A percentile compares a stretch with the other conserved stretches of the same genome.
Conservation (phyloP, 1,140 invertebrate genomes). For the Luehdorfia chinensis region DNA sequence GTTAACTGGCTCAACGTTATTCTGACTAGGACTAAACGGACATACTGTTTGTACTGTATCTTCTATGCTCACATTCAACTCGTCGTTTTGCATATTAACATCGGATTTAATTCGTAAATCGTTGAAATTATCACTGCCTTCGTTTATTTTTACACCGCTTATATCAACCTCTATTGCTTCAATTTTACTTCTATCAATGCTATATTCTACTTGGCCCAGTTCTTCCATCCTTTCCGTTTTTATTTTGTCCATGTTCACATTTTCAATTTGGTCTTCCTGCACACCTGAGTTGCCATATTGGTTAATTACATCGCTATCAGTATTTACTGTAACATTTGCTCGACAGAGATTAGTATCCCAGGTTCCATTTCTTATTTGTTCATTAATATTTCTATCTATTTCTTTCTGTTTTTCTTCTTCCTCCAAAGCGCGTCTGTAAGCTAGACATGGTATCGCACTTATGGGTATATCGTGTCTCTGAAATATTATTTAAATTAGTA, state of each 20-base stretch:
- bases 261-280: background rate
- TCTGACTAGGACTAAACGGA: constrained; percentile 10
- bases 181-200: background rate
- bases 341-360: constrained; percentile 21
- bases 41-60: background rate
- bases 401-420: constrained; percentile 81
- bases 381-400: constrained; percentile 50
- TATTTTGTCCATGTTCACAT: background rate
- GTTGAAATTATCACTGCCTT: background rate
- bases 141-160: constrained; percentile 16
- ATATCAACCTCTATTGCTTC: constrained; percentile 10
- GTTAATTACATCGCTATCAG: constrained; percentile 2
- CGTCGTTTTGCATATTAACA: constrained; percentile 6
- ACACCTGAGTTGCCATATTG: background rate
- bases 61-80: background rate
- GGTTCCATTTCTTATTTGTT: constrained; percentile 51
- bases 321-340: constrained; percentile 7
- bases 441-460: constrained; percentile 96
- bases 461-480: constrained; percentile 95
- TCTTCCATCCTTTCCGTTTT: background rate
- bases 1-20: constrained; percentile 15
- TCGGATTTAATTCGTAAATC: constrained; percentile 12
- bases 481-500: constrained; percentile 35
- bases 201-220: background rate
- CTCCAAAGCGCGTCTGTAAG: constrained; percentile 88